A percentile compares a stretch with the other conserved stretches of the same genome.
Conservation (phyloP, 1,140 invertebrate genomes). For the Bombus consobrinus region DNA sequence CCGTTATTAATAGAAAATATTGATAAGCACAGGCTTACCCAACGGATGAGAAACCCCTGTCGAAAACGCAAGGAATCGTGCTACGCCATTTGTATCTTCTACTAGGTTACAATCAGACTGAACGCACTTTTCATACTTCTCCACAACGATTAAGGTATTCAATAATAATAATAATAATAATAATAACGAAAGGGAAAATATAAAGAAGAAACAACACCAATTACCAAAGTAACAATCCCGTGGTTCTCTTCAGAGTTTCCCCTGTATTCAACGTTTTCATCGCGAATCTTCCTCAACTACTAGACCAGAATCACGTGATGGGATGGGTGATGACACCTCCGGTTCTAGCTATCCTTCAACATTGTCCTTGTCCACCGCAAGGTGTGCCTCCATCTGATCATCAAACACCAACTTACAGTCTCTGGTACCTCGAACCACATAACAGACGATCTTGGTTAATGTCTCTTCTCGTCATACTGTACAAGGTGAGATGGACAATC, state of each 20-base stretch:
- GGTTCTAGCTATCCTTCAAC: conserved; percentile 93
- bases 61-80: conserved; percentile 93
- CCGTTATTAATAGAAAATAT: background rate
- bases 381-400: conserved; percentile 80
- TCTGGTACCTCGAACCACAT: conserved; percentile 94
- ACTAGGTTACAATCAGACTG: conserved; percentile 95
- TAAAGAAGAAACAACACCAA: too few relatives aligned
- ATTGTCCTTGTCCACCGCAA: conserved; percentile 89
- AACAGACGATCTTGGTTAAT: conserved; percentile 95
- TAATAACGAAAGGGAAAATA: too few relatives aligned
- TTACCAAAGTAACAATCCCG: background rate
- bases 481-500: conserved; percentile 89
- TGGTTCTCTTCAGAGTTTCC: conserved; percentile 86
- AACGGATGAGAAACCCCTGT: conserved; percentile 91
- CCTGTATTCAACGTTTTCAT: conserved; percentile 98
- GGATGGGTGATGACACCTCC: conserved; percentile 93
- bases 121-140: conserved; percentile 95
- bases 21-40: conserved; percentile 86
- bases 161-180: background rate
- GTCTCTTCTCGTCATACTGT: conserved; percentile 96
- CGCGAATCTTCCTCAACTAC: conserved; percentile 94
- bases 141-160: conserved; percentile 91
- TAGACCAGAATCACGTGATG: conserved; percentile 97
- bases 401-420: conserved; percentile 88
- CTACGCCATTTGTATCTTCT: conserved; percentile 96